Base-by-base conservation (phyloP, 2,797 vertebrate species). In the Diglossa cyanea region DNA sequence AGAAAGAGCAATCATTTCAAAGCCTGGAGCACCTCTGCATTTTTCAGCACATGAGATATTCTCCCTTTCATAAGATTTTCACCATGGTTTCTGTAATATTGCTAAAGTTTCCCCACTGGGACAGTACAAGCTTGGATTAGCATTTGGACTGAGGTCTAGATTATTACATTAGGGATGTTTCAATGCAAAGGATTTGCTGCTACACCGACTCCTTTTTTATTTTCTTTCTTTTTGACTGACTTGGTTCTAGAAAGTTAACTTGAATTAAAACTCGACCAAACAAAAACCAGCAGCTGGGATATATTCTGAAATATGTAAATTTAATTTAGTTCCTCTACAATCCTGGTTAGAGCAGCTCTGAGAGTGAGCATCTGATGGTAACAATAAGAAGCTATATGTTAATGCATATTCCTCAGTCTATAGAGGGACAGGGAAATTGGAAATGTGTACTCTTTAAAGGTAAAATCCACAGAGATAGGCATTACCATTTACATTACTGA, bases 361-460 rank as follows among this genome's bases (percentile, higher is more conserved):
- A 74, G 74, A 53, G 30, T 40, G 30, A 71, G 8, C 17, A 75
- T 75, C 77, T 8, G 3, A 37, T 50, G 77, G 67, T 77, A 94
- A 60, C 30, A 86, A 44, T 76, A 73, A 75, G 76, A 75, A 88
- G 11, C 26, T 94, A 7, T 81, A 76, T 30, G 35, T 44, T 35
- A 90, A 93, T 74, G 51, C 21, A 55, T 63, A 67, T 74, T 81
- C 45, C 19, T 82, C 55, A 57, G 35, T 47, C 68, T 58, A 37
- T 2, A 77, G 33, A 73, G 47, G 35, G 62, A 86, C 89, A 87
- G 63, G 53, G 35, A 73, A 66, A 53, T 61, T 2, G 0, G 28
- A 73, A 63, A 33, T 37, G 13, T 85, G 72, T 73, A 50, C 35
- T 63, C 39, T 76, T 95, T 61, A 92, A 95, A 95, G 92, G 86